Evolutionary conservation across 1,140 invertebrate genomes (phyloP), one percentile per base, ranked within the genome.

Genomic region (Drosophila obscura): DNA sequence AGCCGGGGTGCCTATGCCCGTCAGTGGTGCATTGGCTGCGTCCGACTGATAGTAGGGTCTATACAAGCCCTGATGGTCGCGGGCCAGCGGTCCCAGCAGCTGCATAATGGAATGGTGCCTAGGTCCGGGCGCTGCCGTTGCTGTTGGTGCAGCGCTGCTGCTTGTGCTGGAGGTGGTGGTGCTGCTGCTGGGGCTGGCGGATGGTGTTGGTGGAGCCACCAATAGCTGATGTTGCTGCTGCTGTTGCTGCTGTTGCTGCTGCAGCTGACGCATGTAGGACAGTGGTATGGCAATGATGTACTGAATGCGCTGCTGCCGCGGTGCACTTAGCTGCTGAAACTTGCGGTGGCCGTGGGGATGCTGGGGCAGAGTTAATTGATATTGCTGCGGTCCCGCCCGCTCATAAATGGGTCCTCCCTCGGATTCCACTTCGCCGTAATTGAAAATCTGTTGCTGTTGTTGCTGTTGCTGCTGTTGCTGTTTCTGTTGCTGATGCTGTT

Each of bases 211-310:
- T 24, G 49, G 31, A n/a, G 28, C 26, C 8, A 26, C 16, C 5
- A 41, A 8, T 15, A 66, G 24, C 4, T 55, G 43, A 22, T 63
- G 43, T 16, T 65, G 64, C 57, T 63, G 77, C 52, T 44, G 44
- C 1, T 79, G n/a, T 7, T 55, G 13, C 9, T 77, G 62, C 41
- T 82, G 56, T 41, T 90, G 89, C 28, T 90, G 81, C 26, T 91
- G 89, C 50, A 91, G 13, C 51, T 91, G 84, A 0, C 89, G 74
- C 77, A 91, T 83, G 52, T 91, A 90, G 0, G 89, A 85, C 9
- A 91, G 53, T 1, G 90, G 90, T 48, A 91, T 91, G 58, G 90
- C 90, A n/a, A 91, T 91, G 13, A 91, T 90, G 41, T 91, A 91
- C 44, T 91, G 89, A 2, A 90, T 65, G 45, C 44, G 80, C 28